phyloP scores from a whole-genome alignment of 2,113 vertebrate species.

The Phycodurus eques region DNA sequence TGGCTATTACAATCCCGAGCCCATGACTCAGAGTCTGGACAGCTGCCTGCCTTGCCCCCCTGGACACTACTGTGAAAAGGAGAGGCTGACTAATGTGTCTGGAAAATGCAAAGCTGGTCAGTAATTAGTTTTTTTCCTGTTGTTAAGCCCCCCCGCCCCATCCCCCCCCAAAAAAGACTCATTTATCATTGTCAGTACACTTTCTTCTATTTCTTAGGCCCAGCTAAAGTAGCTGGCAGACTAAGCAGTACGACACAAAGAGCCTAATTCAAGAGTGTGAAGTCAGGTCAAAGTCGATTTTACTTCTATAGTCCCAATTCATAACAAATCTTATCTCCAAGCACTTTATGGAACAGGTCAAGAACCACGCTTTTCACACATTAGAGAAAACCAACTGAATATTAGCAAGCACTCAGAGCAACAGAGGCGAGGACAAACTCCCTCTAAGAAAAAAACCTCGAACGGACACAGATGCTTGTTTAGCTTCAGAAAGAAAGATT shows the following conservation, averaged over 20 bases:
- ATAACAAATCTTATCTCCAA: background rate
- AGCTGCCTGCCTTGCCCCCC: conserved; percentile 91
- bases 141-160: background rate
- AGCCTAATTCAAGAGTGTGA: background rate
- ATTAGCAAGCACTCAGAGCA: background rate
- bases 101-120: conserved; percentile 87
- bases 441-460: background rate
- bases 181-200: conserved; percentile 29
- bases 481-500: background rate
- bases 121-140: conserved; percentile 41
- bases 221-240: background rate
- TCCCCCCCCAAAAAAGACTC: background rate
- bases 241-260: conserved; percentile 11
- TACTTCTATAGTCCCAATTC: background rate
- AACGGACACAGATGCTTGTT: background rate
- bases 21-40: conserved; percentile 87
- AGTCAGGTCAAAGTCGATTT: background rate
- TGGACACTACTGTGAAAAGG: conserved; percentile 86
- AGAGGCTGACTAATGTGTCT: conserved; percentile 81
- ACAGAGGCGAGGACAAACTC: background rate
- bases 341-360: no score
- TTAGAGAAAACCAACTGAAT: background rate
- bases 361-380: no score
- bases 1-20: conserved; percentile 92
- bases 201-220: conserved; percentile 12